Evolutionary conservation across 2,888 invertebrate species (phyloP).

Genomic region (Tetropium fuscum): DNA sequence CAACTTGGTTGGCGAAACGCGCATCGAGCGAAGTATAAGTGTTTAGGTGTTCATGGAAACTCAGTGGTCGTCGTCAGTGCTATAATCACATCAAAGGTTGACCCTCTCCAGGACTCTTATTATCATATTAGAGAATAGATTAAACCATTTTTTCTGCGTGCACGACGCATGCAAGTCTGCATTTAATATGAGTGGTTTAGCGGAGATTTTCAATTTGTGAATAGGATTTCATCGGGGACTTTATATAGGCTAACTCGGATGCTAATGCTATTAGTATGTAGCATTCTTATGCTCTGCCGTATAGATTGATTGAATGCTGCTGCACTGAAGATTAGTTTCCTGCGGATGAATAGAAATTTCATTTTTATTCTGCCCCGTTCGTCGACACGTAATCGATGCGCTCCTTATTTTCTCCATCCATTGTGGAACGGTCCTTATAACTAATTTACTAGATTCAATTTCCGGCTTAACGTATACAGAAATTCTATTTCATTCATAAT

Average conservation of each 20-base stretch:
- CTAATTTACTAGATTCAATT: too few relatives aligned
- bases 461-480: too few relatives aligned
- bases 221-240: conserved; percentile 56
- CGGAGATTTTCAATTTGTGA: conserved; percentile 54
- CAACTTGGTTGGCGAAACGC: too few relatives aligned
- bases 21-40: too few relatives aligned
- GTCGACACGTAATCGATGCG: conserved; percentile 3
- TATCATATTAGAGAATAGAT: too few relatives aligned
- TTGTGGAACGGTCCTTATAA: too few relatives aligned
- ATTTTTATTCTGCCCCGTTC: conserved; percentile 30
- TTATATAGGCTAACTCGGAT: conserved; percentile 52
- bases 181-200: conserved; percentile 41
- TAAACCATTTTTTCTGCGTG: conserved; percentile 8
- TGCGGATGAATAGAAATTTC: conserved; percentile 31
- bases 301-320: conserved; percentile 49
- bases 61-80: too few relatives aligned
- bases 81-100: too few relatives aligned
- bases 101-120: too few relatives aligned
- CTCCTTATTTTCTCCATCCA: too few relatives aligned
- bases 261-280: conserved; percentile 56
- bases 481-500: too few relatives aligned
- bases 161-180: conserved; percentile 43
- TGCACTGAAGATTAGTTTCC: conserved; percentile 33
- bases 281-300: conserved; percentile 47
- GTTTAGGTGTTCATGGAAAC: too few relatives aligned